Evolutionary conservation across 2,888 invertebrate species (phyloP).

Genomic region (Meandrusa payeni): DNA sequence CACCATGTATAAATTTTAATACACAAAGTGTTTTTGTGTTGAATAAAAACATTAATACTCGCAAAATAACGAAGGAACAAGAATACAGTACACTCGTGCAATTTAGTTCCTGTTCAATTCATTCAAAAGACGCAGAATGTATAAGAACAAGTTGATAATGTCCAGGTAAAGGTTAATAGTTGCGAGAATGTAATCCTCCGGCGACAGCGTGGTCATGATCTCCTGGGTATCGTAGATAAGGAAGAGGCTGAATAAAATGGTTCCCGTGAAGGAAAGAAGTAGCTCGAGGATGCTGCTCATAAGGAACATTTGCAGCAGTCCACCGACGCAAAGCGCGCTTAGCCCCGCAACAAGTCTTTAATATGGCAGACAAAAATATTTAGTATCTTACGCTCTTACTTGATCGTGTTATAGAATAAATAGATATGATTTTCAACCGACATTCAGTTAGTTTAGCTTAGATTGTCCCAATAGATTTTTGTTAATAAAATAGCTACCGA

Average conservation of each 20-base stretch:
- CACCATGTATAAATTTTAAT: too few species aligned
- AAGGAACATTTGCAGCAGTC: slow-evolving; percentile 87
- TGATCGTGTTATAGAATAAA: too few species aligned
- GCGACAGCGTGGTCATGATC: slow-evolving; percentile 89
- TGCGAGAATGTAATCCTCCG: slow-evolving; percentile 93
- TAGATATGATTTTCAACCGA: too few species aligned
- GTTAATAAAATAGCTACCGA: too few species aligned
- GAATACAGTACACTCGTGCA: too few species aligned
- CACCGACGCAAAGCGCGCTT: slow-evolving; percentile 85
- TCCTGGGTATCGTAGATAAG: slow-evolving; percentile 92
- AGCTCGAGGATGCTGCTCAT: slow-evolving; percentile 87
- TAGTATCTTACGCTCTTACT: too few species aligned
- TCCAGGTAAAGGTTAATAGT: slow-evolving; percentile 93
- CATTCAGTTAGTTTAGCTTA: too few species aligned
- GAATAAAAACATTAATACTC: too few species aligned
- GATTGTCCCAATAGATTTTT: too few species aligned
- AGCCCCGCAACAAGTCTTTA: slow-evolving; percentile 84
- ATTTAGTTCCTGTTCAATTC: slow-evolving; percentile 78
- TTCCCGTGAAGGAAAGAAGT: slow-evolving; percentile 86
- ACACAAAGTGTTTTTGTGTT: too few species aligned
- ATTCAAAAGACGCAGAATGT: slow-evolving; percentile 88
- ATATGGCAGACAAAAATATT: slow-evolving; percentile 21
- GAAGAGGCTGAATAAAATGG: slow-evolving; percentile 89
- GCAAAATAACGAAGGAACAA: too few species aligned
- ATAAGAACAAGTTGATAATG: slow-evolving; percentile 91